phyloP scores from a whole-genome alignment of 2,888 invertebrate species.

The Apocheima hispidaria region DNA sequence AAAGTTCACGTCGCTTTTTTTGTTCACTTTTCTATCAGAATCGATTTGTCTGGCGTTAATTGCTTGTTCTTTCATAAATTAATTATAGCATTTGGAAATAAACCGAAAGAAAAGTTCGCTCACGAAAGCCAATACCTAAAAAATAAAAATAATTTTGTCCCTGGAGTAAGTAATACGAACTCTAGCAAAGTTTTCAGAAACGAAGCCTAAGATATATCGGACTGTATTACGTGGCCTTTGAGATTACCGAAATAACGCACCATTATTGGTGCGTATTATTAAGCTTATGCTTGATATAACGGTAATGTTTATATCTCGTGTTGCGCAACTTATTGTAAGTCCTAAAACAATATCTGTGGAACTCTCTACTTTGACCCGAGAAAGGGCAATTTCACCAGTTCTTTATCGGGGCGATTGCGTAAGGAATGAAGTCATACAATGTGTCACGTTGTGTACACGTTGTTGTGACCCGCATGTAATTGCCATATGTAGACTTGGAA shows the following conservation, averaged over 20 bases:
- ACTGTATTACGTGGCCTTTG: background rate
- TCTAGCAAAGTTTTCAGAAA: background rate
- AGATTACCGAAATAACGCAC: conserved; percentile 3
- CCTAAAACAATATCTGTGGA: conserved; percentile 27
- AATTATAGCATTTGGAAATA: no score
- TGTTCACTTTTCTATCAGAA: no score
- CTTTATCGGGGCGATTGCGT: conserved; percentile 39
- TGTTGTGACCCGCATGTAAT: conserved; percentile 10
- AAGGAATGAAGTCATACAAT: conserved; percentile 34
- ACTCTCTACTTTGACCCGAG: conserved; percentile 46
- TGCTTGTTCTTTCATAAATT: no score
- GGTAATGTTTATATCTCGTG: conserved; percentile 6
- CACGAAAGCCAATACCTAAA: no score
- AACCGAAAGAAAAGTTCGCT: no score
- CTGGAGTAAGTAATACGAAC: background rate
- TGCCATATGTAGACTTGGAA: conserved; percentile 2
- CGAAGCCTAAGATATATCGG: background rate
- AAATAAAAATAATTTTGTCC: background rate
- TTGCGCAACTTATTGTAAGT: conserved; percentile 31
- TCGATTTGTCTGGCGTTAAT: no score
- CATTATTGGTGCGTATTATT: conserved; percentile 8
- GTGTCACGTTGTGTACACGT: conserved; percentile 47
- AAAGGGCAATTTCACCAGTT: conserved; percentile 65
- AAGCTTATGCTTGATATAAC: conserved; percentile 16
- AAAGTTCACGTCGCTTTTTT: no score